Evolutionary conservation across 92 coral and sea anemone genomes (phyloP).

Genomic region (Desmophyllum pertusum): DNA sequence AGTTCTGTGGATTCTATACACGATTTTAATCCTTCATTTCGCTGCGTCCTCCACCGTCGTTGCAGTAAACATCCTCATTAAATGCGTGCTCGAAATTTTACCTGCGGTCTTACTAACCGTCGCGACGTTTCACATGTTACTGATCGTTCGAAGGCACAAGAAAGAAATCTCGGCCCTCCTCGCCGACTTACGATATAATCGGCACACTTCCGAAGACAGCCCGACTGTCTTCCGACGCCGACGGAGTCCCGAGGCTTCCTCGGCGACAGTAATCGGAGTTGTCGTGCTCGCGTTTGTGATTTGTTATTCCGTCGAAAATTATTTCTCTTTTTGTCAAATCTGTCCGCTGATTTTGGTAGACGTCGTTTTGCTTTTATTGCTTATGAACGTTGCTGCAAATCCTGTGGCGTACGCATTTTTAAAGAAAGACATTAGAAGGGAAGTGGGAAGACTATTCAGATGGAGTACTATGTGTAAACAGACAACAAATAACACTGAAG

Average conservation of each 20-base stretch:
- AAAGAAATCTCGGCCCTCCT: slow-evolving; percentile 16
- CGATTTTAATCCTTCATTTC: not conserved
- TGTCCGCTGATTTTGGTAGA: slow-evolving; percentile 13
- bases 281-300: slow-evolving; percentile 13
- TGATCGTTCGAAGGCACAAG: slow-evolving; percentile 22
- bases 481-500: not conserved
- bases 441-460: not conserved
- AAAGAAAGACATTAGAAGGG: slow-evolving; percentile 20
- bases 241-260: slow-evolving; percentile 13
- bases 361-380: slow-evolving; percentile 4
- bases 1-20: not conserved
- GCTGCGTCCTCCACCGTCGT: not conserved
- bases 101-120: not conserved
- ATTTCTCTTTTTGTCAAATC: slow-evolving; percentile 9
- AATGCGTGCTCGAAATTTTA: slow-evolving; percentile 7
- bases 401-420: slow-evolving; percentile 22
- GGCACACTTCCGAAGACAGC: not conserved
- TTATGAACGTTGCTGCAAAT: slow-evolving; percentile 21
- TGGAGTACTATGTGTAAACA: not conserved
- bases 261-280: slow-evolving; percentile 11
- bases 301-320: slow-evolving; percentile 5
- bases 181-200: slow-evolving; percentile 18
- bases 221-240: slow-evolving; percentile 2
- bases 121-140: slow-evolving; percentile 4
- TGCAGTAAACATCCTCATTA: not conserved